These are phyloP conservation scores for Biston betularia DNA, from an alignment of 2,888 invertebrate genomes.

Conservation along the genomic window DNA sequence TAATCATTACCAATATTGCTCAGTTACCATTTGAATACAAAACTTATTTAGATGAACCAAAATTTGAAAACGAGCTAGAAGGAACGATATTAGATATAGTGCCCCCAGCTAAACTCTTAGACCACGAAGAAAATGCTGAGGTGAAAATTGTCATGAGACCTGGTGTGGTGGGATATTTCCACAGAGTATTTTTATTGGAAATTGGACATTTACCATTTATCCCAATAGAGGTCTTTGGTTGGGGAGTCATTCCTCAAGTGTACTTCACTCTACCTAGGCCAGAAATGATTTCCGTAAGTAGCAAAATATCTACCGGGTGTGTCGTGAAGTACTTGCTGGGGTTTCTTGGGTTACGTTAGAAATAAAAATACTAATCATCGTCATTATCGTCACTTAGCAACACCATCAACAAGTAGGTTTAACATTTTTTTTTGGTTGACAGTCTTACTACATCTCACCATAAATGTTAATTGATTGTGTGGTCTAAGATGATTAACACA, in stretches of 20 bases:
- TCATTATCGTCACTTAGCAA: no score
- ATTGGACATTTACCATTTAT: slow-evolving; percentile 85
- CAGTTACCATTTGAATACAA: slow-evolving; percentile 75
- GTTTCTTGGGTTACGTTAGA: no score
- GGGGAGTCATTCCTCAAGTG: slow-evolving; percentile 87
- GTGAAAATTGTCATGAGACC: slow-evolving; percentile 82
- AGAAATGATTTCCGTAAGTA: slow-evolving; percentile 60
- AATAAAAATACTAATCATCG: no score
- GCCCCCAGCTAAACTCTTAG: slow-evolving; percentile 73
- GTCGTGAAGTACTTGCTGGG: no score
- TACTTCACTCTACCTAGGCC: slow-evolving; percentile 81
- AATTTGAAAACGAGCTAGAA: slow-evolving; percentile 67
- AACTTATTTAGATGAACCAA: slow-evolving; percentile 68
- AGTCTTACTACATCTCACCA: no score
- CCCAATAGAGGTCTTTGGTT: slow-evolving; percentile 83
- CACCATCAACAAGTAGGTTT: no score
- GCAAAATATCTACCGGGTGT: neutral
- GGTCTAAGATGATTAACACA: no score
- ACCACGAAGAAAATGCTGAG: slow-evolving; percentile 68
- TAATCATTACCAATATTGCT: slow-evolving; percentile 81
- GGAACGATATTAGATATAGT: slow-evolving; percentile 76
- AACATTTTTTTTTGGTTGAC: no score
- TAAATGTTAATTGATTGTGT: no score
- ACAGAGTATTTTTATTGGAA: slow-evolving; percentile 78
- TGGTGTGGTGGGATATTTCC: slow-evolving; percentile 84